A percentile compares a stretch with the other conserved stretches of the same genome.
phyloP scores from a whole-genome alignment of 2,797 vertebrate genomes.

The Clamator glandarius region DNA sequence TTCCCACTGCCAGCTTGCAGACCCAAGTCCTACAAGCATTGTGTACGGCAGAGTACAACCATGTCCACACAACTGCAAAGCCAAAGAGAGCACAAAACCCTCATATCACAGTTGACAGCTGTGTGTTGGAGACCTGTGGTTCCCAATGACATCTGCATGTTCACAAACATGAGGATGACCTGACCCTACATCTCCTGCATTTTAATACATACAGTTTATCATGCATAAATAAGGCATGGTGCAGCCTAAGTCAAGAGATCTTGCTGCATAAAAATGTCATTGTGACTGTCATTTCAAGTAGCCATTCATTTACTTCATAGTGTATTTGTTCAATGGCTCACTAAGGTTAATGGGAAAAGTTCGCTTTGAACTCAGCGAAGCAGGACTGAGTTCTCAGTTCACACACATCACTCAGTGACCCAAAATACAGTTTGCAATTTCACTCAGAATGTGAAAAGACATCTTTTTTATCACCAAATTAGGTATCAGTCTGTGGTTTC shows the following conservation, averaged over 20 bases:
- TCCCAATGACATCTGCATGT: accelerated
- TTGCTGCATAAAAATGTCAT: accelerated
- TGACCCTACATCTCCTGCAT: background rate
- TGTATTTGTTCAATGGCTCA: background rate
- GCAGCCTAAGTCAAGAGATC: background rate
- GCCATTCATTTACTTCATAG: background rate
- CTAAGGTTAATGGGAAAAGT: background rate
- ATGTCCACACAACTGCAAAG: accelerated
- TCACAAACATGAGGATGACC: background rate
- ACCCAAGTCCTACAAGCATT: background rate
- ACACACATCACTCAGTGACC: background rate
- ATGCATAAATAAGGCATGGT: background rate
- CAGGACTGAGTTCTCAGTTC: background rate
- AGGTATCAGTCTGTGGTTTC: background rate
- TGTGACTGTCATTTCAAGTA: background rate
- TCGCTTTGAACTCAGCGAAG: background rate
- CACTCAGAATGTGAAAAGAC: background rate
- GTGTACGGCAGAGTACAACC: background rate
- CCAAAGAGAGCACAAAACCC: background rate
- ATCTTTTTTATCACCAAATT: background rate
- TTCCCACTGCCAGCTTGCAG: background rate
- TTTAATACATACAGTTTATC: background rate
- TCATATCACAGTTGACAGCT: accelerated
- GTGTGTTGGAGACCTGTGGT: accelerated
- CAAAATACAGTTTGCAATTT: background rate